These are phyloP conservation scores for Drosophila barbarae DNA, from an alignment of 2,888 invertebrate species.

Conservation along the genomic window DNA sequence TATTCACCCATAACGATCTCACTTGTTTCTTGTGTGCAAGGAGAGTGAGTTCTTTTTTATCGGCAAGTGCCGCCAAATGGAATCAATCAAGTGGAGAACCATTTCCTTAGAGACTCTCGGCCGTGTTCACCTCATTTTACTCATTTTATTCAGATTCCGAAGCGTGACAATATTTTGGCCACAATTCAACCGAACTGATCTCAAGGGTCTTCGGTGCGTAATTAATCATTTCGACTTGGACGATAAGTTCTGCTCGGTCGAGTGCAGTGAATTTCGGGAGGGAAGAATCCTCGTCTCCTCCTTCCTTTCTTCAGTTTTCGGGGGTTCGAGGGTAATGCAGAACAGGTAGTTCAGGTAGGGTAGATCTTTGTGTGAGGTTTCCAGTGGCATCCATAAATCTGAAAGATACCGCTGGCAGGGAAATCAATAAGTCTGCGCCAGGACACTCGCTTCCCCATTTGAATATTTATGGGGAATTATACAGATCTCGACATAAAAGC, in stretches of 20 bases:
- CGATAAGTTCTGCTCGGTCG: conserved; percentile 60
- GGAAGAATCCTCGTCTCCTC: conserved; percentile 10
- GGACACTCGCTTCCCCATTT: conserved; percentile 36
- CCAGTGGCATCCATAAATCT: conserved; percentile 60
- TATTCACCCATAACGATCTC: neutral
- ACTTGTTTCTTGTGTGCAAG: neutral
- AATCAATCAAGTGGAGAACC: conserved; percentile 62
- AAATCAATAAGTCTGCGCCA: conserved; percentile 48
- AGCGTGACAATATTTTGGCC: conserved; percentile 74
- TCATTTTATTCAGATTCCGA: conserved; percentile 48
- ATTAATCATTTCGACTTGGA: conserved; percentile 66
- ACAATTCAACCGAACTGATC: conserved; percentile 63
- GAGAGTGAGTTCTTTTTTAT: conserved; percentile 43
- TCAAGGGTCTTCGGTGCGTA: conserved; percentile 44
- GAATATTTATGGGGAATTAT: conserved; percentile 57
- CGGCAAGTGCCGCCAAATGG: conserved; percentile 71
- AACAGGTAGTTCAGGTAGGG: conserved; percentile 56
- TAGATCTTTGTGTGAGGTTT: conserved; percentile 32
- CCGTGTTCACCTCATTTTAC: conserved; percentile 9
- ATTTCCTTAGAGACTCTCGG: conserved; percentile 40
- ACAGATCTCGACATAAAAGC: conserved; percentile 60
- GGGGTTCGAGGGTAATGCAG: conserved; percentile 2
- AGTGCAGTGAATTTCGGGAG: conserved; percentile 36
- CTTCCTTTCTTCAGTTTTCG: neutral
- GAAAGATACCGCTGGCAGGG: conserved; percentile 50